phyloP scores from a whole-genome alignment of 2,113 vertebrate species.

The Columba livia region DNA sequence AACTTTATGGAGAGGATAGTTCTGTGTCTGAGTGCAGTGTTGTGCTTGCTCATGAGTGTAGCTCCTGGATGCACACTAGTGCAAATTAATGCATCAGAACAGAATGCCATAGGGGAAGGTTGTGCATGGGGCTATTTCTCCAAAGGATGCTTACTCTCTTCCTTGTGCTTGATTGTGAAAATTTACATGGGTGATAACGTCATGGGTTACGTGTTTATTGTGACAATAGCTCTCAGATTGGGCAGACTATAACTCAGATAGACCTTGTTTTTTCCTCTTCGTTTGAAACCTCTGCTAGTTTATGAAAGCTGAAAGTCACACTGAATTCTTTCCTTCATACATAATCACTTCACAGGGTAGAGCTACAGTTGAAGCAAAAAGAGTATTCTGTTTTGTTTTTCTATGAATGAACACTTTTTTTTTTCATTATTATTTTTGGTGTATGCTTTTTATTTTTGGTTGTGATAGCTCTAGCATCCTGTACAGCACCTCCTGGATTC shows the following conservation, averaged over 20 bases:
- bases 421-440: not conserved
- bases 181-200: not conserved
- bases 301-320: constrained; percentile 44
- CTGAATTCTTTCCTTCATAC: constrained; percentile 61
- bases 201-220: not conserved
- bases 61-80: not conserved
- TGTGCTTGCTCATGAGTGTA: not conserved
- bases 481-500: constrained; percentile 12
- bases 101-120: not conserved
- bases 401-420: not conserved
- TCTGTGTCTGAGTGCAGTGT: not conserved
- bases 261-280: constrained; percentile 21
- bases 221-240: not conserved
- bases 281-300: constrained; percentile 55
- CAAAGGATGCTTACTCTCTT: not conserved
- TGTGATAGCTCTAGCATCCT: not conserved
- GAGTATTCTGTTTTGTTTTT: not conserved
- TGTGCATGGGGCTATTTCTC: not conserved
- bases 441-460: not conserved
- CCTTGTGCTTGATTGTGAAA: not conserved
- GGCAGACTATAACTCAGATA: not conserved
- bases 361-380: not conserved
- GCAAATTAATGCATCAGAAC: not conserved
- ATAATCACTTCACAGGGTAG: constrained; percentile 35
- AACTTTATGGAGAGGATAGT: constrained; percentile 32